Base-by-base conservation (phyloP, 2,113 vertebrate species). In the Xenopus borealis region DNA sequence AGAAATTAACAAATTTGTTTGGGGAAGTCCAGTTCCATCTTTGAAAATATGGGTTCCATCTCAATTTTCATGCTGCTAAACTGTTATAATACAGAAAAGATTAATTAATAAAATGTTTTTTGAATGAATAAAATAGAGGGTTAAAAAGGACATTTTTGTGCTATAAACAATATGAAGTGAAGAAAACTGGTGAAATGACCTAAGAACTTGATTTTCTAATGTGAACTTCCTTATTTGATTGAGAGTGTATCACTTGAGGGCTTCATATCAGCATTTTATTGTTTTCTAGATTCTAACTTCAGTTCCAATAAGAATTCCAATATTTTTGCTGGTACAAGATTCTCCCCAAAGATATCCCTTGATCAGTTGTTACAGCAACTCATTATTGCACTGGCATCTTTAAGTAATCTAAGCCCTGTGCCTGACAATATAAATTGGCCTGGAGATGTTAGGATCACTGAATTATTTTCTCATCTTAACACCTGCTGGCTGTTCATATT, bases 401-500 rank as follows among this genome's bases (percentile, higher is more conserved):
- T 62, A 78, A 83, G 83, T 88, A 80, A 88, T 78, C 83, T 72
- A 80, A 83, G 79, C 80, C 82, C 75, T 70, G 83, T 83, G 71
- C 81, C 83, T 83, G 81, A 85, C 19, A 75, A 84, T 85, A 79
- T 82, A 78, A 79, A 80, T 80, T 85, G 82, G 82, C 82, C 83
- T 72, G 53, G 78, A 72, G 86, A 72, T 85, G 76, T 84, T 81
- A 86, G 83, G 81, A 81, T 80, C 79, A 81, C 83, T 79, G 73
- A 82, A 82, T 84, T 85, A 85, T 79, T 84, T 76, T 64, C 78
- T 79, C 72, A 66, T 79, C 78, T 81, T 84, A 79, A 83, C 70
- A 81, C 80, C 81, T 83, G 59, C 82, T 77, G 82, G 81, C 78
- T 78, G 71, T 58, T 52, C 81, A 79, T 78, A 73, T 74, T 77